Percentiles rank a stretch among this genome's conserved stretches.
These are phyloP conservation scores for Serripes groenlandicus DNA, from an alignment of 2,888 invertebrate genomes.

Conservation along the genomic window DNA sequence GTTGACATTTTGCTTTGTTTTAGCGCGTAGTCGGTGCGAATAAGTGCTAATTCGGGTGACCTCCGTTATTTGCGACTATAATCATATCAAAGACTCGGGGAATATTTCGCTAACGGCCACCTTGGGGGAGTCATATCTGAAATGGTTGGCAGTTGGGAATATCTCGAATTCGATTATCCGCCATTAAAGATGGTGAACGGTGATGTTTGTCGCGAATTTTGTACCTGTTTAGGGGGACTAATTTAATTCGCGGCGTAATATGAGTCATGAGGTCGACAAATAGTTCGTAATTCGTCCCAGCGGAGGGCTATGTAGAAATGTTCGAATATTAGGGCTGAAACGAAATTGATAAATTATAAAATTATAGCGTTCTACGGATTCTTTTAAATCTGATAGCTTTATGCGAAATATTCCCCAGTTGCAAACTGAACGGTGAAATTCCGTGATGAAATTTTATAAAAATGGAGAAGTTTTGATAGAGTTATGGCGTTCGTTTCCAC, in stretches of 20 bases:
- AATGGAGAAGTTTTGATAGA: slow-evolving; percentile 42
- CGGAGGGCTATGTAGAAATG: slow-evolving; percentile 35
- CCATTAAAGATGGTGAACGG: slow-evolving; percentile 47
- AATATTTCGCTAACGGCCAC: slow-evolving; percentile 48
- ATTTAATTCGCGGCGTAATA: slow-evolving; percentile 61
- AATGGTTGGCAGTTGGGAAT: slow-evolving; percentile 51
- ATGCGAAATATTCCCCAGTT: slow-evolving; percentile 26
- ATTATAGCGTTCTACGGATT: slow-evolving; percentile 43
- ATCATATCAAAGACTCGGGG: slow-evolving; percentile 52
- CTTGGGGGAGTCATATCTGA: slow-evolving; percentile 34
- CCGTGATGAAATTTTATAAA: slow-evolving; percentile 34
- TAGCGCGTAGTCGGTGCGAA: slow-evolving; percentile 33
- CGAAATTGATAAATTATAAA: slow-evolving; percentile 52
- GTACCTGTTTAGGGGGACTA: slow-evolving; percentile 64
- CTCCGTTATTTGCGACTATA: slow-evolving; percentile 49
- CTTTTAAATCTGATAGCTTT: slow-evolving; percentile 41
- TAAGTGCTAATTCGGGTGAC: slow-evolving; percentile 57
- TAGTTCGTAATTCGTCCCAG: slow-evolving; percentile 53
- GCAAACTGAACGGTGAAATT: slow-evolving; percentile 23
- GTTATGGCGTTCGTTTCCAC: slow-evolving; percentile 40
- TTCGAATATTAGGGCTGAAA: slow-evolving; percentile 46
- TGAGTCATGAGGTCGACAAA: slow-evolving; percentile 62
- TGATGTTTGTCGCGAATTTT: slow-evolving; percentile 67
- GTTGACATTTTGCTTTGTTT: slow-evolving; percentile 46
- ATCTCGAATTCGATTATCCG: slow-evolving; percentile 49